These are phyloP conservation scores for Ridgeia piscesae DNA, from an alignment of 1,140 invertebrate genomes.

Conservation along the genomic window DNA sequence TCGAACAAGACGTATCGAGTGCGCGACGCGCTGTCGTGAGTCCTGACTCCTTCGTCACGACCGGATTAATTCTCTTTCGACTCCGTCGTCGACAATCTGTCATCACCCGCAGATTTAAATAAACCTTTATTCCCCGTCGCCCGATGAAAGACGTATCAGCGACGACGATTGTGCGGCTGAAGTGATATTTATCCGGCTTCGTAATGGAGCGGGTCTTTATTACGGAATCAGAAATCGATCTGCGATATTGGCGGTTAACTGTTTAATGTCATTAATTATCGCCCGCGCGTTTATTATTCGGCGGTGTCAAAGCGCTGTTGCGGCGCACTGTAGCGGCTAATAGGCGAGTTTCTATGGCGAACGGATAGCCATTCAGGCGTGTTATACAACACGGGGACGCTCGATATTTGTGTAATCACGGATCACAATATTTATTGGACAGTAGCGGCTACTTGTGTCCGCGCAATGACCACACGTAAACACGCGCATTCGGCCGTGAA, in stretches of 20 bases:
- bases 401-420: constrained; percentile 5
- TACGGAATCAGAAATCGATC: constrained; percentile 1
- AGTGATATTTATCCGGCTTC: constrained; percentile 5
- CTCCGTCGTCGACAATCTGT: neutral
- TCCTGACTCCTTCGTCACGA: neutral
- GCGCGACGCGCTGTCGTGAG: neutral
- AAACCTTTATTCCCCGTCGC: neutral
- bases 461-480: neutral
- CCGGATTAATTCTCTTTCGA: neutral
- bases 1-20: neutral
- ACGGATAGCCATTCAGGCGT: neutral
- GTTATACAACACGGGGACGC: neutral
- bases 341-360: neutral
- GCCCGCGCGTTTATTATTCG: neutral
- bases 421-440: constrained; percentile 6
- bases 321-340: neutral
- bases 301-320: neutral
- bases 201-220: neutral
- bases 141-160: neutral
- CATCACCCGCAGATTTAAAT: neutral
- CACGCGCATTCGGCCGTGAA: neutral
- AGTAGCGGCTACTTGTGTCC: neutral
- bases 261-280: constrained; percentile 6
- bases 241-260: neutral
- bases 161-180: neutral